Conservation (phyloP, 2,797 vertebrate species). For the Loriculus beryllinus region DNA sequence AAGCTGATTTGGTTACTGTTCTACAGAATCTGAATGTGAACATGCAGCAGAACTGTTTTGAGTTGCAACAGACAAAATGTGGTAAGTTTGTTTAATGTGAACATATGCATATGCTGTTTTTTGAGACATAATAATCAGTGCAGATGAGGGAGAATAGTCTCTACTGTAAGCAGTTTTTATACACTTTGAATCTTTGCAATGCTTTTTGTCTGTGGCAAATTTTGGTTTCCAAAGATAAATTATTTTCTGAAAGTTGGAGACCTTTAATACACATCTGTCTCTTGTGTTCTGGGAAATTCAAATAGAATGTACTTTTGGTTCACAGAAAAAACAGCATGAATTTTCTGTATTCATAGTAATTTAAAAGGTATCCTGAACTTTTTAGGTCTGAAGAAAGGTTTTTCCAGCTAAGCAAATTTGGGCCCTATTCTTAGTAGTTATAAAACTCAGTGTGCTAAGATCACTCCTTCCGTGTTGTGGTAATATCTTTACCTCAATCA, state of each 20-base stretch:
- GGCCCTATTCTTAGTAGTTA: neutral
- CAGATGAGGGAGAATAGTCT: neutral
- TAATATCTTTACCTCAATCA: neutral
- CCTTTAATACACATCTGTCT: neutral
- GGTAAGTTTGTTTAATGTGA: neutral
- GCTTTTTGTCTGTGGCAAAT: neutral
- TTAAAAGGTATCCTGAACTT: neutral
- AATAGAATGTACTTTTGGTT: neutral
- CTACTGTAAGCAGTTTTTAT: neutral
- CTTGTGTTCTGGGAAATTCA: neutral
- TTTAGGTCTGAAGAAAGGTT: neutral
- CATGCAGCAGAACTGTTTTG: conserved; percentile 18
- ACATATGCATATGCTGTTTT: rapidly evolving
- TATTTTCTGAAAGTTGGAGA: neutral
- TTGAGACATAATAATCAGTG: neutral
- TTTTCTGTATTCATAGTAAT: neutral
- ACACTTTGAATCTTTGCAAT: neutral
- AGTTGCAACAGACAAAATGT: conserved; percentile 37
- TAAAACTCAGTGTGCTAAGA: neutral
- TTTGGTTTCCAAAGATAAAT: neutral
- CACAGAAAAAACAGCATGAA: neutral
- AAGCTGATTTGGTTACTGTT: conserved; percentile 83
- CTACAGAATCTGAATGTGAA: conserved; percentile 58
- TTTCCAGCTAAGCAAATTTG: neutral
- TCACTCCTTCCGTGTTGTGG: neutral